Evolutionary conservation across 2,888 invertebrate species (phyloP), one percentile per base, ranked within the genome.

Genomic region (Ischnura elegans): DNA sequence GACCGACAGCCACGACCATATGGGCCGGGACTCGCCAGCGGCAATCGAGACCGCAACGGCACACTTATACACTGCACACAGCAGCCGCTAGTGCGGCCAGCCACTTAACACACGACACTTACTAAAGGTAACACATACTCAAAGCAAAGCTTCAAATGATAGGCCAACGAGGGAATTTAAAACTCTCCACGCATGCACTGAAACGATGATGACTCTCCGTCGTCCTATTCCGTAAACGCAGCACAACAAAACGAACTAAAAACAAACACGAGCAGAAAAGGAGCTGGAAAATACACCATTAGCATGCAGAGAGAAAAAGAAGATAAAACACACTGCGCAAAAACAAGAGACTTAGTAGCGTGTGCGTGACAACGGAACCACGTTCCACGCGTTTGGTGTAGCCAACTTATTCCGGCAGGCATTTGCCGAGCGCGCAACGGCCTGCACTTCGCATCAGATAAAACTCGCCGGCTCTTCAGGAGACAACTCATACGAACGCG

Each of bases 1-100:
- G 21, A 86, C 46, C n/a, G 46, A 86, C 43, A 46, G 45, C 86
- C 45, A 86, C 19, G 86, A 45, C 86, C 86, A 43, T 86, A 86
- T 86, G 86, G 86, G n/a, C n/a, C 4, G 45, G 46, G 45, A 86
- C 10, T 45, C 16, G 21, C 25, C 86, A 45, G 46, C 2, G 25
- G 45, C 25, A 86, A n/a, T 1, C 86, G 36, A 42, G 2, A 86
- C n/a, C 45, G 45, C 86, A 45, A 45, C n/a, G 25, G 1, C 45
- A 43, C 43, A n/a, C 29, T 76, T 36, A 36, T 76, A 16, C 29
- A 76, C 8, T 36, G 16, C 13, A n/a, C n/a, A n/a, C n/a, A 16
- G 76, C 86, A 46, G n/a, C 42, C 86, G 36, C 45, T 25, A 85
- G 85, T 51, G 51, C 85, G 85, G 43, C 6, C 43, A 46, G 43